Conservation (phyloP, 2,797 vertebrate species). For the Chelidonichthys spinosus region DNA sequence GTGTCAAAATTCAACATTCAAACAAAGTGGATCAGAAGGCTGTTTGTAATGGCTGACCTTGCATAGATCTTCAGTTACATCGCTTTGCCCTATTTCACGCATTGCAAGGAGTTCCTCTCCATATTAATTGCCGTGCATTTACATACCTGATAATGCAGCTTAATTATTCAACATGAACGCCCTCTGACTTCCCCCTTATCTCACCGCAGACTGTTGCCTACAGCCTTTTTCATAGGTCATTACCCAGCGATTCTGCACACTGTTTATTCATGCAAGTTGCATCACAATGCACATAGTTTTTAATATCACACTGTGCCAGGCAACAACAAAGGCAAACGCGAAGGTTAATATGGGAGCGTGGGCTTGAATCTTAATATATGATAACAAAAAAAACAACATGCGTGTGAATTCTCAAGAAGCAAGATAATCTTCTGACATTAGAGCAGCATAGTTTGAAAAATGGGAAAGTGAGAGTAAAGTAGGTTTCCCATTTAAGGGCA, state of each 20-base stretch:
- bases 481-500: not conserved
- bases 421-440: constrained; percentile 19
- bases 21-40: constrained; percentile 22
- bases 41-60: constrained; percentile 39
- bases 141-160: constrained; percentile 59
- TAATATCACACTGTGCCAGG: constrained; percentile 43
- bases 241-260: constrained; percentile 30
- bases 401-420: not conserved
- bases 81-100: constrained; percentile 32
- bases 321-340: constrained; percentile 40
- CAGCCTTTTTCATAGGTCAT: constrained; percentile 50
- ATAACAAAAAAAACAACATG: not conserved
- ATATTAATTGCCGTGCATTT: constrained; percentile 60
- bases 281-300: constrained; percentile 55
- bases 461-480: not conserved
- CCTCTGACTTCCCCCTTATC: constrained; percentile 49
- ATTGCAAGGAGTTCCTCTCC: constrained; percentile 47
- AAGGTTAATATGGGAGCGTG: constrained; percentile 44
- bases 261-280: constrained; percentile 66
- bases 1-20: constrained; percentile 16
- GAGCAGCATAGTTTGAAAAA: not conserved
- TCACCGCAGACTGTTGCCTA: constrained; percentile 28
- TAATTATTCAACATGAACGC: constrained; percentile 61
- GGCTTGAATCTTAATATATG: constrained; percentile 19
- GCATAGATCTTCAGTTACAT: constrained; percentile 28